These are phyloP conservation scores for Acanthisitta chloris DNA, from an alignment of 2,113 vertebrate genomes.

Conservation along the genomic window DNA sequence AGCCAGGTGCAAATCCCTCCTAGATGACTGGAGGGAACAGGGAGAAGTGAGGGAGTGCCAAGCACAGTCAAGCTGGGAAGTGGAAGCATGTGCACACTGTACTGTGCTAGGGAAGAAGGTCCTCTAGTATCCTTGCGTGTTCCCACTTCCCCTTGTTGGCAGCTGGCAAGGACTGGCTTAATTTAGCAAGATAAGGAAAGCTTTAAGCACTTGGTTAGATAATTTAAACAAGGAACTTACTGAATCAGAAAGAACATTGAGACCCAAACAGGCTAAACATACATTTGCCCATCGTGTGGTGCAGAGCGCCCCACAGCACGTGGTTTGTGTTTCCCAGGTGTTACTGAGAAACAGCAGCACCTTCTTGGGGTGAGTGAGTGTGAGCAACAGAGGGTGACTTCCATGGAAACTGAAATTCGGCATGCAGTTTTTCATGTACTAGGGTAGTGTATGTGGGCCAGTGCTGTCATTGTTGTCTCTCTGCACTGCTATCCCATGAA, in stretches of 20 bases:
- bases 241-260: neutral
- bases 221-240: neutral
- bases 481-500: neutral
- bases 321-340: neutral
- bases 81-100: neutral
- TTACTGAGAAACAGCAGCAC: neutral
- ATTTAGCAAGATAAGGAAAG: constrained; percentile 34
- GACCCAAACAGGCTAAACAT: neutral
- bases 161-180: constrained; percentile 35
- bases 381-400: neutral
- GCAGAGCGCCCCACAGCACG: neutral
- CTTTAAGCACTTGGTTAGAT: constrained; percentile 1
- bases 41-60: neutral
- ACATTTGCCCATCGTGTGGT: accelerated
- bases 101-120: neutral
- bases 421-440: neutral
- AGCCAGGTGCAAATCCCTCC: constrained; percentile 32
- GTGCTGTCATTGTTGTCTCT: neutral
- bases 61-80: neutral
- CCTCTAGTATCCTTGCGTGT: neutral
- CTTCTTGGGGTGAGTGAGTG: neutral
- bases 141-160: constrained; percentile 28
- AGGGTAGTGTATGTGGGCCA: neutral
- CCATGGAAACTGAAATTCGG: neutral
- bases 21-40: neutral